Percentiles rank a stretch among this genome's conserved stretches.
Conservation (phyloP, 2,113 vertebrate genomes). For the Tragelaphus strepsiceros region DNA sequence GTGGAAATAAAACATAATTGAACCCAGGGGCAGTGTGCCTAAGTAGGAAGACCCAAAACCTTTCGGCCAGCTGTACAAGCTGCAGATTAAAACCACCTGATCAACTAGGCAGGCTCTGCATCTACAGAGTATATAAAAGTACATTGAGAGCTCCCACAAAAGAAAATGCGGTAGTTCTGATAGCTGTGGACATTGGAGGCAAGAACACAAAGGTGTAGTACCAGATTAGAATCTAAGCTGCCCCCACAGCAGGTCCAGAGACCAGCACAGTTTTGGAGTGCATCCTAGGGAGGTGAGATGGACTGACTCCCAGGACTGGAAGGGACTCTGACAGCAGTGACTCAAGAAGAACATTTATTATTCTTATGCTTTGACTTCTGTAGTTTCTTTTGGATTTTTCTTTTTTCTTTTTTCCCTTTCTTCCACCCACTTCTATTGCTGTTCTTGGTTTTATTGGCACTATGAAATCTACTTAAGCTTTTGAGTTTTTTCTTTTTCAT, state of each 20-base stretch:
- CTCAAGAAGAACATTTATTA: background rate
- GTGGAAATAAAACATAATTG: background rate
- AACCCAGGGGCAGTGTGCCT: background rate
- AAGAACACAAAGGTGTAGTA: background rate
- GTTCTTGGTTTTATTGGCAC: background rate
- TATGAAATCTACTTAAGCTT: background rate
- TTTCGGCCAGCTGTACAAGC: background rate
- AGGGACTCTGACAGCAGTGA: background rate
- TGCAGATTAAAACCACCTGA: background rate
- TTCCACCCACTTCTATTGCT: background rate
- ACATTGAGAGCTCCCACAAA: background rate
- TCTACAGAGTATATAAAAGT: background rate
- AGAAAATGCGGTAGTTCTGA: fast-evolving
- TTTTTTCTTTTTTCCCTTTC: background rate
- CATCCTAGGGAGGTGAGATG: background rate
- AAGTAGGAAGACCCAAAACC: background rate
- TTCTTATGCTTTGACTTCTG: background rate
- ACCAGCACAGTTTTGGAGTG: background rate
- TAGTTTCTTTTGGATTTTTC: background rate
- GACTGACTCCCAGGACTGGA: background rate
- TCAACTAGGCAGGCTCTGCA: background rate
- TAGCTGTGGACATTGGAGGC: background rate
- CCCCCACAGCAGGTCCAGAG: background rate
- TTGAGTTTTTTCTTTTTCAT: background rate
- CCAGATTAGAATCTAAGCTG: background rate